phyloP scores from a whole-genome alignment of 2,797 vertebrate genomes.

The Urocyon cinereoargenteus region DNA sequence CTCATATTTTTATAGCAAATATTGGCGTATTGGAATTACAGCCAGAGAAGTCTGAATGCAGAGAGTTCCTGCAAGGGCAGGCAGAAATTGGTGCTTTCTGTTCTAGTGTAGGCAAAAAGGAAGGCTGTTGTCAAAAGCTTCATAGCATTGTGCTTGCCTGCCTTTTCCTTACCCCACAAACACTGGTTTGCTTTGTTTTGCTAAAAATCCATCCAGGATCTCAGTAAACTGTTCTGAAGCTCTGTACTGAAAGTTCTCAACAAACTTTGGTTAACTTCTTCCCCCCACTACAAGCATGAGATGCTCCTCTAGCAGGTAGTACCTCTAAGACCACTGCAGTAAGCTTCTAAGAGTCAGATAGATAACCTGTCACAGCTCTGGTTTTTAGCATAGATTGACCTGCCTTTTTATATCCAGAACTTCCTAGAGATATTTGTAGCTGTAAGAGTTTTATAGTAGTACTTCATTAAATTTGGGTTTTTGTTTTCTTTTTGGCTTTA shows the following conservation, averaged over 20 bases:
- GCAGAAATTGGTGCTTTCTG: neutral
- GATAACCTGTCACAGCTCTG: neutral
- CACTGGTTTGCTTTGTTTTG: neutral
- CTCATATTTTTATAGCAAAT: constrained; percentile 56
- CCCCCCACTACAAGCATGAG: neutral
- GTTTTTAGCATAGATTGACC: neutral
- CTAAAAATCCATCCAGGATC: neutral
- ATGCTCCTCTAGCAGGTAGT: neutral
- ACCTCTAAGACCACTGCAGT: neutral
- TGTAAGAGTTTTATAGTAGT: neutral
- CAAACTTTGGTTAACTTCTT: constrained; percentile 20
- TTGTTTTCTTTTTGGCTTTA: neutral
- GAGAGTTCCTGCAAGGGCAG: neutral
- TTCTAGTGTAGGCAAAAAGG: neutral
- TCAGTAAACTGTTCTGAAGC: neutral
- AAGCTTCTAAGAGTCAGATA: neutral
- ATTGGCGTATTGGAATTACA: constrained; percentile 22
- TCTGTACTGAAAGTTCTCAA: neutral
- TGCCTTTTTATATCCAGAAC: neutral
- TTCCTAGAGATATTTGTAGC: neutral
- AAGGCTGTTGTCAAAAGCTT: neutral
- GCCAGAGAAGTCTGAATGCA: neutral
- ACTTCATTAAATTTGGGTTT: neutral
- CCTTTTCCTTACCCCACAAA: neutral
- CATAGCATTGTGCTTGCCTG: neutral